Percentiles rank a stretch among this genome's conserved stretches.
These are phyloP conservation scores for Epinephelus malabaricus DNA, from an alignment of 2,797 vertebrate species.

Conservation along the genomic window DNA sequence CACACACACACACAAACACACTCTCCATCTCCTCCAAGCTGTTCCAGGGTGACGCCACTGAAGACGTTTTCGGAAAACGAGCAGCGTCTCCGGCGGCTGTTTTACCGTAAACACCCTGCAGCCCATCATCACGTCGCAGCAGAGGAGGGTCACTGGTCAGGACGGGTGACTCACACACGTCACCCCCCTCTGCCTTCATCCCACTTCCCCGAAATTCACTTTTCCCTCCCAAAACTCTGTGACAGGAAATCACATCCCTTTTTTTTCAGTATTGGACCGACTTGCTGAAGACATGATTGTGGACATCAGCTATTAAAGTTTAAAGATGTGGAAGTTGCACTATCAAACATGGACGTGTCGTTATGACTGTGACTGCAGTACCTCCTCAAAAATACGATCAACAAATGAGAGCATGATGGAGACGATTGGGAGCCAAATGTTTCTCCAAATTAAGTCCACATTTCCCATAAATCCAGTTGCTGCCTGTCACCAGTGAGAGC, in stretches of 20 bases:
- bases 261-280: constrained; percentile 11
- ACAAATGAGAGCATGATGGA: constrained; percentile 43
- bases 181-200: background rate
- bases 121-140: constrained; percentile 4
- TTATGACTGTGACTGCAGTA: background rate
- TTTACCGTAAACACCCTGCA: constrained; percentile 70
- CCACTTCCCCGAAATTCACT: constrained; percentile 50
- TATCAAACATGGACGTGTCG: constrained; percentile 11
- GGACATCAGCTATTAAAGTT: background rate
- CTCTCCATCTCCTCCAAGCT: constrained; percentile 39
- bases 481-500: constrained; percentile 28
- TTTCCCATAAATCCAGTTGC: constrained; percentile 50
- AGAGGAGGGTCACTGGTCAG: constrained; percentile 46
- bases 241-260: constrained; percentile 51
- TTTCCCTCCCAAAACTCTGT: constrained; percentile 28
- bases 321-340: constrained; percentile 14
- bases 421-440: constrained; percentile 41
- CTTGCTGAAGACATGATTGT: background rate
- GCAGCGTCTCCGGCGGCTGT: constrained; percentile 23
- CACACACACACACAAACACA: constrained; percentile 8
- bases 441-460: constrained; percentile 54
- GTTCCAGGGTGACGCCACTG: constrained; percentile 54
- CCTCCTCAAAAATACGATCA: background rate
- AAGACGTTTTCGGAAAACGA: constrained; percentile 63
- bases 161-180: constrained; percentile 57